phyloP scores from a whole-genome alignment of 1,140 invertebrate species.

The Saccostrea glomerata region DNA sequence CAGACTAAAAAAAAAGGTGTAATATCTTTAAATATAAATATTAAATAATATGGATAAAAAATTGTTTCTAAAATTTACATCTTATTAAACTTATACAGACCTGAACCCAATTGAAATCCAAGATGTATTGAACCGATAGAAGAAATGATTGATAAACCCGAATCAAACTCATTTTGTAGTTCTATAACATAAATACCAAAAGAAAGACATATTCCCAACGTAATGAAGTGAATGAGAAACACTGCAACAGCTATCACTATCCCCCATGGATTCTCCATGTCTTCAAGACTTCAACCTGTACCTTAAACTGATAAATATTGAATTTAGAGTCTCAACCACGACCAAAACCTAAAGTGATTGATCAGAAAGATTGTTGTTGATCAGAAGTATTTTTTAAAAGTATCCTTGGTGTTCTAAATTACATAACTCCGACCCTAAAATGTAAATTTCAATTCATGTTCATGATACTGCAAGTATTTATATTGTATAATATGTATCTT shows the following conservation, averaged over 20 bases:
- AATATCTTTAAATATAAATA: not conserved
- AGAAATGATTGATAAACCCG: constrained; percentile 56
- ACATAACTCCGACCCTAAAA: too few relatives aligned
- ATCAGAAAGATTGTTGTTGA: too few relatives aligned
- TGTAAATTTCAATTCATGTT: too few relatives aligned
- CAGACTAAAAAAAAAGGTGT: too few relatives aligned
- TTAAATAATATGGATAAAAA: too few relatives aligned
- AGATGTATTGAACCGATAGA: constrained; percentile 63
- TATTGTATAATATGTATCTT: not conserved
- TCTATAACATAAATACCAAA: constrained; percentile 68
- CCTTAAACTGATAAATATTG: too few relatives aligned
- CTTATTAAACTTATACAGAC: constrained; percentile 45
- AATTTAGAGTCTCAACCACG: too few relatives aligned
- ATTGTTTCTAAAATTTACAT: not conserved
- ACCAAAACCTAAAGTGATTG: too few relatives aligned
- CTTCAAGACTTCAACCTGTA: too few relatives aligned
- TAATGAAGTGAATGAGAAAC: constrained; percentile 66
- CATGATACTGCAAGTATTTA: not conserved
- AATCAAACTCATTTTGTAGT: constrained; percentile 59
- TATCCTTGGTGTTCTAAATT: too few relatives aligned
- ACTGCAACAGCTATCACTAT: constrained; percentile 61
- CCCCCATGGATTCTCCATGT: constrained; percentile 49
- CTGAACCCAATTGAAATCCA: constrained; percentile 63
- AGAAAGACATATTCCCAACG: constrained; percentile 59
- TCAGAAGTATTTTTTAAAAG: too few relatives aligned